phyloP scores from a whole-genome alignment of 1,140 invertebrate species.

The Leptonema lineaticorne region DNA sequence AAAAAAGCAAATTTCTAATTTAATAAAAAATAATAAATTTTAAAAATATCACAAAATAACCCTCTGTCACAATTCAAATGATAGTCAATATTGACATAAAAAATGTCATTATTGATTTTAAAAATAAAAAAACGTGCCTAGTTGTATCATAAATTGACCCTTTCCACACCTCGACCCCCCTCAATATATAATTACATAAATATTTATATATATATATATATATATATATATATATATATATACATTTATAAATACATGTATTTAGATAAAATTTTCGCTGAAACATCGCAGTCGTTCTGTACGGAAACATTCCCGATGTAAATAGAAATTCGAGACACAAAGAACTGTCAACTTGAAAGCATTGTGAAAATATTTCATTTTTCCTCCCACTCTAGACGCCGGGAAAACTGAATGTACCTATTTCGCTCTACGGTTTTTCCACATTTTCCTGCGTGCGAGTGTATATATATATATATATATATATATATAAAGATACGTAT shows the following conservation, averaged over 20 bases:
- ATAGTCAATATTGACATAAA: too few species aligned
- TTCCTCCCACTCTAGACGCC: neutral
- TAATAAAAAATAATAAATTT: too few species aligned
- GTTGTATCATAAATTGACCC: too few species aligned
- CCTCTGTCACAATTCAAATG: too few species aligned
- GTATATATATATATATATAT: neutral
- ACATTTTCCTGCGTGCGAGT: too few species aligned
- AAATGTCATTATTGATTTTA: too few species aligned
- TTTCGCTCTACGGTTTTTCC: too few species aligned
- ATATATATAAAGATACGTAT: neutral
- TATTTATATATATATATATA: neutral
- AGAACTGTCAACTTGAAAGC: slow-evolving; percentile 28
- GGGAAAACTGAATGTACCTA: neutral
- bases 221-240: neutral
- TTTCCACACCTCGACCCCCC: too few species aligned
- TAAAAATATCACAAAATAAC: too few species aligned
- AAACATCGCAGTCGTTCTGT: slow-evolving; percentile 14
- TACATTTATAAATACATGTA: neutral
- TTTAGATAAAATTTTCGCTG: too few species aligned
- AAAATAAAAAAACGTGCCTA: too few species aligned
- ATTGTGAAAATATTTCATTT: slow-evolving; percentile 28
- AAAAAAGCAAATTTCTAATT: too few species aligned
- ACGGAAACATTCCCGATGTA: slow-evolving; percentile 18
- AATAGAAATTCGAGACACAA: slow-evolving; percentile 26
- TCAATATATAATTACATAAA: neutral